Evolutionary conservation across 2,888 invertebrate genomes (phyloP), one percentile per base, ranked within the genome.

Genomic region (Drosophila planitibia): DNA sequence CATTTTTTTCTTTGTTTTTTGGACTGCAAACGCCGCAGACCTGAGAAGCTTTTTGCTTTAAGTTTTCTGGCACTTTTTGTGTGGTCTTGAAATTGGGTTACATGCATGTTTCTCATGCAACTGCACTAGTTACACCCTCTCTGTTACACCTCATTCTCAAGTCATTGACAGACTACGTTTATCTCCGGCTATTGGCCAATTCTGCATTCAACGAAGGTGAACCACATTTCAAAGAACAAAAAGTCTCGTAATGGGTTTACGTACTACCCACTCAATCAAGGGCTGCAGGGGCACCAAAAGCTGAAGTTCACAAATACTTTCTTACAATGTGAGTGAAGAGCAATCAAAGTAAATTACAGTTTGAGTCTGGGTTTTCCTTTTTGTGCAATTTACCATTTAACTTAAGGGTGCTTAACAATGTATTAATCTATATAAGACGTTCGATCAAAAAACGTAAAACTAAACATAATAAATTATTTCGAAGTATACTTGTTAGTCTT

Each of bases 181-280:
- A 71, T 73, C 84, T 76, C 81, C 86, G 83, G 81, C 71, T 85
- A 81, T 85, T 85, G 86, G 74, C 78, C 81, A 75, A 66, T 76
- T 71, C 55, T 74, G 54, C 67, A 63, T 73, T 52, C 70, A 76
- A 44, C 67, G 84, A 85, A 85, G 85, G 89, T 83, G 69, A 89
- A 81, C 89, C 51, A 68, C 76, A 78, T 78, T 67, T 63, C 76
- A 49, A 19, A 70, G 66, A 51, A 74, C 62, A 66, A 62, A 71
- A 70, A 65, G 52, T 33, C 37, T 41, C 51, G 41, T 63, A 74
- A 76, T 77, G 75, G 70, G 33, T 33, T 60, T 28, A 39, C 16
- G n/a, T 59, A 37, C 49, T 25, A 25, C 47, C 57, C 41, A 73
- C 68, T 61, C 74, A 79, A 67, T 73, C 60, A 30, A 30, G 58